phyloP scores from a whole-genome alignment of 2,888 invertebrate species.

The Ephialtes manifestator region DNA sequence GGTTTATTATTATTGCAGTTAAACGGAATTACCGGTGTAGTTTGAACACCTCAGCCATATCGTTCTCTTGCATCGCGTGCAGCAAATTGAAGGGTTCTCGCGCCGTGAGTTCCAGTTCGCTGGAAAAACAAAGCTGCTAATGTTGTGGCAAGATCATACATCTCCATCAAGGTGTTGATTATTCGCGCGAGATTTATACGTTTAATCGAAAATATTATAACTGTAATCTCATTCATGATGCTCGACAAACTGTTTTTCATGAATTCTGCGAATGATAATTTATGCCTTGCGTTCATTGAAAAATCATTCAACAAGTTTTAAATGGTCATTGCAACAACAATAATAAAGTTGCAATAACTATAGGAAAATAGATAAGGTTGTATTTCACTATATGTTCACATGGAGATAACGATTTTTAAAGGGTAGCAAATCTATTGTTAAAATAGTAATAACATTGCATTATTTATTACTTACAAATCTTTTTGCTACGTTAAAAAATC shows the following conservation, averaged over 20 bases:
- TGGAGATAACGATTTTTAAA: no score
- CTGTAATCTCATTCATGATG: slow-evolving; percentile 8
- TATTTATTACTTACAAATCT: no score
- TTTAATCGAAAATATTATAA: slow-evolving; percentile 21
- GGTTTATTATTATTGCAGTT: slow-evolving; percentile 51
- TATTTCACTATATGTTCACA: no score
- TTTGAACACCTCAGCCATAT: slow-evolving; percentile 46
- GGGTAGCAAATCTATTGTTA: no score
- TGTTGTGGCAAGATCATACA: slow-evolving; percentile 37
- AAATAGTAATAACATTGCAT: no score
- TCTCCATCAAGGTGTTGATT: slow-evolving; percentile 62
- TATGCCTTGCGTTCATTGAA: background rate
- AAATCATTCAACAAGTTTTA: no score
- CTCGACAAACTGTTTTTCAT: slow-evolving; percentile 14
- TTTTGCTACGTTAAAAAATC: no score
- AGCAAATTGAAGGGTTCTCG: slow-evolving; percentile 74
- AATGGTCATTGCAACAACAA: no score
- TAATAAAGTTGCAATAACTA: no score
- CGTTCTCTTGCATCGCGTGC: slow-evolving; percentile 74
- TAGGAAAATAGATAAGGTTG: no score
- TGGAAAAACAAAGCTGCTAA: slow-evolving; percentile 47
- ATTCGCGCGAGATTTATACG: slow-evolving; percentile 21
- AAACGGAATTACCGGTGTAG: slow-evolving; percentile 40
- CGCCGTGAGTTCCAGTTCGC: slow-evolving; percentile 61
- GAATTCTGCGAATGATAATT: background rate